These are phyloP conservation scores for Porites cylindrica DNA, from an alignment of 92 coral and sea anemone species.

Conservation along the genomic window DNA sequence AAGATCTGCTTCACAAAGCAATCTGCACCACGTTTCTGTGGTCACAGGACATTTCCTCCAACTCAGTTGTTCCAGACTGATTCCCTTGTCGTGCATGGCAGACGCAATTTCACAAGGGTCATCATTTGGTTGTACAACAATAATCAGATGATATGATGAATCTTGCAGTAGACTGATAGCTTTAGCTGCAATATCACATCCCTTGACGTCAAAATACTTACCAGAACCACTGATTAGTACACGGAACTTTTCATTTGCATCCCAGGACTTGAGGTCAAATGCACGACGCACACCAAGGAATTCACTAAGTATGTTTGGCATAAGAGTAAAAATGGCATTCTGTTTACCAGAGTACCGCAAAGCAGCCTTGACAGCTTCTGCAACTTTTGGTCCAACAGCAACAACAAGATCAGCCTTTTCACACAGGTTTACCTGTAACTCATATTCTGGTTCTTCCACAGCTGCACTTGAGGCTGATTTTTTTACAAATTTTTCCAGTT, in stretches of 20 bases:
- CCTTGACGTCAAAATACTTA: slow-evolving; percentile 42
- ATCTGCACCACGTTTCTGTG: neutral
- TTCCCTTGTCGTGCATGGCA: slow-evolving; percentile 14
- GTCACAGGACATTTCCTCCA: neutral
- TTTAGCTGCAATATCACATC: slow-evolving; percentile 46
- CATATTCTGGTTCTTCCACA: slow-evolving; percentile 6
- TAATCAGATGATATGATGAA: slow-evolving; percentile 5
- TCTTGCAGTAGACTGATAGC: slow-evolving; percentile 24
- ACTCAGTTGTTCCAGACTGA: neutral
- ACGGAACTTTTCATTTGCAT: slow-evolving; percentile 8
- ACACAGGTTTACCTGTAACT: slow-evolving; percentile 24
- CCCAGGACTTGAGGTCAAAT: too few species aligned
- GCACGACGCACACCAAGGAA: slow-evolving; percentile 11
- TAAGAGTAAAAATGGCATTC: slow-evolving; percentile 2
- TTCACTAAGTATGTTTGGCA: slow-evolving; percentile 14
- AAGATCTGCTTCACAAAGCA: slow-evolving; percentile 32
- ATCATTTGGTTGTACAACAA: slow-evolving; percentile 24
- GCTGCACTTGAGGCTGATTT: neutral
- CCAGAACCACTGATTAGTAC: slow-evolving; percentile 29
- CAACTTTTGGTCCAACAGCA: slow-evolving; percentile 44
- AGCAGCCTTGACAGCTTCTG: slow-evolving; percentile 26
- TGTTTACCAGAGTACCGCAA: slow-evolving; percentile 26
- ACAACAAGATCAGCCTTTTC: slow-evolving; percentile 39
- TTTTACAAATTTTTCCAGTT: slow-evolving; percentile 24
- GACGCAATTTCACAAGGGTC: neutral